These are phyloP conservation scores for Neomonachus schauinslandi DNA, from an alignment of 2,113 vertebrate species.

Conservation along the genomic window DNA sequence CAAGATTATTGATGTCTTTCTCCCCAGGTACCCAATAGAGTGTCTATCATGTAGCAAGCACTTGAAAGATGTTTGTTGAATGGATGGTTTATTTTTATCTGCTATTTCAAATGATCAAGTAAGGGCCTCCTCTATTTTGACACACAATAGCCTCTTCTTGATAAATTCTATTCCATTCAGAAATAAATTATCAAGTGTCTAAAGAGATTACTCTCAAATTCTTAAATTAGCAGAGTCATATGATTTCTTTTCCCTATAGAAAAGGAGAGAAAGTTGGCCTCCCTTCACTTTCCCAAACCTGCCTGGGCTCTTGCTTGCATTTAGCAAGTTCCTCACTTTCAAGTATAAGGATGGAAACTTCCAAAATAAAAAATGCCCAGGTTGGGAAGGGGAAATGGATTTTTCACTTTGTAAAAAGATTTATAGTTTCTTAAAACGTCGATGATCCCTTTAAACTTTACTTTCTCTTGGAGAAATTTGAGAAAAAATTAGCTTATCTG, in stretches of 20 bases:
- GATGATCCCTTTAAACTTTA: not conserved
- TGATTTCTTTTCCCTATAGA: not conserved
- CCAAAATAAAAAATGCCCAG: not conserved
- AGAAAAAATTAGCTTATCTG: not conserved
- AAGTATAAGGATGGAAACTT: not conserved
- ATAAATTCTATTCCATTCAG: slow-evolving; percentile 58
- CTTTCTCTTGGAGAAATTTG: not conserved
- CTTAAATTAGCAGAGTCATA: slow-evolving; percentile 31
- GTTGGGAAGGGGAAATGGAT: not conserved
- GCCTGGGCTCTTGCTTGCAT: not conserved
- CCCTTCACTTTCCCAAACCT: not conserved
- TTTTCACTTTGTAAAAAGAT: not conserved
- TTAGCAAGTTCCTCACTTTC: not conserved
- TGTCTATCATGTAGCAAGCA: not conserved
- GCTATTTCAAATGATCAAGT: slow-evolving; percentile 55
- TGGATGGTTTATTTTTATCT: slow-evolving; percentile 10
- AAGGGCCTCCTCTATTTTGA: slow-evolving; percentile 60
- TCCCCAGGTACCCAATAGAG: not conserved
- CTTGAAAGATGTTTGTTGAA: slow-evolving; percentile 50
- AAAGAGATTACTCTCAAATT: slow-evolving; percentile 60
- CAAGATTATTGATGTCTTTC: not conserved
- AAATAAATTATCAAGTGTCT: slow-evolving; percentile 65
- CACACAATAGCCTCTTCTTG: slow-evolving; percentile 62
- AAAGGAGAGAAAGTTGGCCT: not conserved
- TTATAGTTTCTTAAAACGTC: slow-evolving; percentile 12